phyloP scores from a whole-genome alignment of 30 jellyfish, hydroid and myxozoan species.

The Aurelia sp. region DNA sequence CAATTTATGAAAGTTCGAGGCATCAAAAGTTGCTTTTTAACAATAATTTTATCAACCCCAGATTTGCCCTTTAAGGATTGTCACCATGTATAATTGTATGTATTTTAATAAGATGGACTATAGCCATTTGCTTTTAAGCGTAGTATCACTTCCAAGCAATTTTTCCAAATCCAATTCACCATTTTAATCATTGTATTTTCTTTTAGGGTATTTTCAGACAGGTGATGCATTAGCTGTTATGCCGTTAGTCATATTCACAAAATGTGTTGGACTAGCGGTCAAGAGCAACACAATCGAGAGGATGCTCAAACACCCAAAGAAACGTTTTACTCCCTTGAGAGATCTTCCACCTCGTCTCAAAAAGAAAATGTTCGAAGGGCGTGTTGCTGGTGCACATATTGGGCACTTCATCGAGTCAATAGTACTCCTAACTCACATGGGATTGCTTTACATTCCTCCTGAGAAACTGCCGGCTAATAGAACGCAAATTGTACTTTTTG shows the following conservation, averaged over 20 bases:
- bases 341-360: slow-evolving; percentile 89
- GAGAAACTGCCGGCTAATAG: slow-evolving; percentile 69
- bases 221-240: slow-evolving; percentile 87
- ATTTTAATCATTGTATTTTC: background rate
- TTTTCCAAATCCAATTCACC: background rate
- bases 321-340: slow-evolving; percentile 71
- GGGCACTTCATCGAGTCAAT: slow-evolving; percentile 58
- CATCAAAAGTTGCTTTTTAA: too few relatives aligned
- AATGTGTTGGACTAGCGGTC: slow-evolving; percentile 64
- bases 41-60: too few relatives aligned
- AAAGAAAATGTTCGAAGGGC: slow-evolving; percentile 36
- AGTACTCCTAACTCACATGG: slow-evolving; percentile 85
- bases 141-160: background rate
- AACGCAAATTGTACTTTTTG: slow-evolving; percentile 62
- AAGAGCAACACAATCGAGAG: slow-evolving; percentile 78
- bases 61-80: too few relatives aligned
- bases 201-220: slow-evolving; percentile 78
- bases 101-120: too few relatives aligned
- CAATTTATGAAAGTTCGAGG: too few relatives aligned
- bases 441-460: slow-evolving; percentile 71
- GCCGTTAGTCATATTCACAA: slow-evolving; percentile 77
- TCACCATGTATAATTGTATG: too few relatives aligned
- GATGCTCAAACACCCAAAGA: slow-evolving; percentile 71
- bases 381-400: slow-evolving; percentile 14
- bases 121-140: background rate